phyloP scores from a whole-genome alignment of 2,888 invertebrate species.

The Cephalotes varians region DNA sequence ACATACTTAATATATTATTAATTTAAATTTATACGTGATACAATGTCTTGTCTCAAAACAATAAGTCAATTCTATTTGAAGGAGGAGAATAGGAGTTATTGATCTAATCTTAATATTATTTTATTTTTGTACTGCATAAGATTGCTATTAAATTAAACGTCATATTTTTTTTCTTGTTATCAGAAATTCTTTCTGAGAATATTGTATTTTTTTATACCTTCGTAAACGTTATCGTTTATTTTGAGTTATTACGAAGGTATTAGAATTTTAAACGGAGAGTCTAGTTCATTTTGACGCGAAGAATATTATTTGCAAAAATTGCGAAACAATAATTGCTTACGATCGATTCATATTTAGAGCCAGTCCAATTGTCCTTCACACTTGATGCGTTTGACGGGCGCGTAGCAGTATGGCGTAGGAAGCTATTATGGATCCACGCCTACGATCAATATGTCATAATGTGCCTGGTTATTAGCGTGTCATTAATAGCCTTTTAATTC shows the following conservation, averaged over 20 bases:
- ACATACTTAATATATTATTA: no score
- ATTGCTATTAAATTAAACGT: not conserved
- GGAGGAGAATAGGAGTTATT: not conserved
- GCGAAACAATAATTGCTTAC: constrained; percentile 24
- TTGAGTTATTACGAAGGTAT: not conserved
- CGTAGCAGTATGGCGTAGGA: constrained; percentile 56
- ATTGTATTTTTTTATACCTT: not conserved
- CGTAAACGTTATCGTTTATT: not conserved
- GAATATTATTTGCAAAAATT: not conserved
- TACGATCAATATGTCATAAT: constrained; percentile 62
- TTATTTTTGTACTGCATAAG: not conserved
- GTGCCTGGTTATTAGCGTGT: constrained; percentile 42
- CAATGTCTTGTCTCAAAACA: not conserved
- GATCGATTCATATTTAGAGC: constrained; percentile 71
- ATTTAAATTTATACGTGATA: not conserved
- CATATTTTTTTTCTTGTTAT: not conserved
- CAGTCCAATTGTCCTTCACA: constrained; percentile 60
- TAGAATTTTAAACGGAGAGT: not conserved
- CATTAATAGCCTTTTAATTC: constrained; percentile 58
- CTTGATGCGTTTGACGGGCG: constrained; percentile 55
- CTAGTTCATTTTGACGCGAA: constrained; percentile 10
- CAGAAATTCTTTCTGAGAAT: not conserved
- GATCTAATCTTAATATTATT: not conserved
- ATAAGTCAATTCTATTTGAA: not conserved
- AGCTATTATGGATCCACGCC: constrained; percentile 65